Evolutionary conservation across 2,113 vertebrate genomes (phyloP).

Genomic region (Hippocampus comes): DNA sequence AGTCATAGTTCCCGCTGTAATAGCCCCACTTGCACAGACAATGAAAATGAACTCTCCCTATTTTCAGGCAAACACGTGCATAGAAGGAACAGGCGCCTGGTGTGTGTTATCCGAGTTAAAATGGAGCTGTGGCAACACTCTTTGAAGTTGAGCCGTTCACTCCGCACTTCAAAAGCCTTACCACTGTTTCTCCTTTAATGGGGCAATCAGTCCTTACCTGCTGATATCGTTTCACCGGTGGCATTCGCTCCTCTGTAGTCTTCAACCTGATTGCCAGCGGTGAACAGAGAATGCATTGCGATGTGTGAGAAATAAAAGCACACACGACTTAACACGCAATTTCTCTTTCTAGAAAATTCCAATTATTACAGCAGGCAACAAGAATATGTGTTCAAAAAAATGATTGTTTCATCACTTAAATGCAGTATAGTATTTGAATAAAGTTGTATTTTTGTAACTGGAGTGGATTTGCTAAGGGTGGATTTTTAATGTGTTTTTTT

Average conservation of each 20-base stretch:
- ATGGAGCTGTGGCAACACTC: slow-evolving; percentile 58
- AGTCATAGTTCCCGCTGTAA: slow-evolving; percentile 3
- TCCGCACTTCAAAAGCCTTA: slow-evolving; percentile 64
- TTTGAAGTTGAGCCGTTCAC: slow-evolving; percentile 62
- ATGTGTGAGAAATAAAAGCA: slow-evolving; percentile 29
- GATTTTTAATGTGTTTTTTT: not conserved
- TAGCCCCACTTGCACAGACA: not conserved
- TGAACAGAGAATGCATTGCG: slow-evolving; percentile 11
- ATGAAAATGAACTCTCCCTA: slow-evolving; percentile 30
- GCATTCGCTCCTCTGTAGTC: slow-evolving; percentile 45
- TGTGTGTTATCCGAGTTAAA: slow-evolving; percentile 52
- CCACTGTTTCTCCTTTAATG: slow-evolving; percentile 52
- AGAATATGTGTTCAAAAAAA: slow-evolving; percentile 20
- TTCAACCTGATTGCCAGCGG: slow-evolving; percentile 38
- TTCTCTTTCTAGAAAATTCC: slow-evolving; percentile 19
- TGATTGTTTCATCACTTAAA: not conserved
- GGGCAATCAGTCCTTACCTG: slow-evolving; percentile 42
- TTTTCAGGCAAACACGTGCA: slow-evolving; percentile 34
- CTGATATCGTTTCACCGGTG: slow-evolving; percentile 63
- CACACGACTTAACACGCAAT: slow-evolving; percentile 28
- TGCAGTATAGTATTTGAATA: slow-evolving; percentile 17
- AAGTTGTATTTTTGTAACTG: not conserved
- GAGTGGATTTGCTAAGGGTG: not conserved
- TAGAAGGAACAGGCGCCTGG: not conserved
- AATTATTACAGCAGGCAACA: slow-evolving; percentile 18